phyloP scores from a whole-genome alignment of 1,140 invertebrate species.

The Pissodes strobi region DNA sequence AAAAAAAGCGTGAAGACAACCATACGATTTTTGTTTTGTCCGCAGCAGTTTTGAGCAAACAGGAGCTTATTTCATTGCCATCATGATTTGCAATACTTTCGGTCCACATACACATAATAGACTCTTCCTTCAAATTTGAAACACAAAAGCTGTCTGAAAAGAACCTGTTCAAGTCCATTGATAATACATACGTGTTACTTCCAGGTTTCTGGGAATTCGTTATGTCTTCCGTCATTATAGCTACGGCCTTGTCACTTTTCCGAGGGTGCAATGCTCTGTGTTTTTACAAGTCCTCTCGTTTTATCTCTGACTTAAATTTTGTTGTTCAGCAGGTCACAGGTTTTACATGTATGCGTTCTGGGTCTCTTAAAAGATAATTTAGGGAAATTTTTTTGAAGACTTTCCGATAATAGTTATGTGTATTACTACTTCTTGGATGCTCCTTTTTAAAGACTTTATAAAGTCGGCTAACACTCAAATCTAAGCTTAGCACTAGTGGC shows the following conservation, averaged over 20 bases:
- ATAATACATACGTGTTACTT: neutral
- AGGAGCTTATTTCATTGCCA: conserved; percentile 27
- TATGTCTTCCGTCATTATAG: conserved; percentile 10
- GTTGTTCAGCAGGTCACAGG: too few relatives aligned
- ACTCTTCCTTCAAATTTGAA: conserved; percentile 26
- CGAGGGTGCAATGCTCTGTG: neutral
- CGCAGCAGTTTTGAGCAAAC: conserved; percentile 9
- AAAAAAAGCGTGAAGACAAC: neutral
- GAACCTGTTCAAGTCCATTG: conserved; percentile 20
- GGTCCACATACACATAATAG: conserved; percentile 21
- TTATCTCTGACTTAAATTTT: too few relatives aligned
- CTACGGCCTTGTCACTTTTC: neutral
- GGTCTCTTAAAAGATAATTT: too few relatives aligned
- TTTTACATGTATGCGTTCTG: too few relatives aligned
- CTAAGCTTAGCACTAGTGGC: too few relatives aligned
- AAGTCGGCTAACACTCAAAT: too few relatives aligned
- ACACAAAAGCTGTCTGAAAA: conserved; percentile 15
- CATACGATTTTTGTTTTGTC: too few relatives aligned
- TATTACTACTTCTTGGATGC: too few relatives aligned
- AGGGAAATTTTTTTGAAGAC: too few relatives aligned
- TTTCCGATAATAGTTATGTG: too few relatives aligned
- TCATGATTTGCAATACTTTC: conserved; percentile 19
- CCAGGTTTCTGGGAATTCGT: conserved; percentile 4
- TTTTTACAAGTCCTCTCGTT: too few relatives aligned
- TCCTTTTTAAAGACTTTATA: too few relatives aligned